Conservation (phyloP, 1,140 invertebrate genomes). For the Drosophila ogumai region DNA sequence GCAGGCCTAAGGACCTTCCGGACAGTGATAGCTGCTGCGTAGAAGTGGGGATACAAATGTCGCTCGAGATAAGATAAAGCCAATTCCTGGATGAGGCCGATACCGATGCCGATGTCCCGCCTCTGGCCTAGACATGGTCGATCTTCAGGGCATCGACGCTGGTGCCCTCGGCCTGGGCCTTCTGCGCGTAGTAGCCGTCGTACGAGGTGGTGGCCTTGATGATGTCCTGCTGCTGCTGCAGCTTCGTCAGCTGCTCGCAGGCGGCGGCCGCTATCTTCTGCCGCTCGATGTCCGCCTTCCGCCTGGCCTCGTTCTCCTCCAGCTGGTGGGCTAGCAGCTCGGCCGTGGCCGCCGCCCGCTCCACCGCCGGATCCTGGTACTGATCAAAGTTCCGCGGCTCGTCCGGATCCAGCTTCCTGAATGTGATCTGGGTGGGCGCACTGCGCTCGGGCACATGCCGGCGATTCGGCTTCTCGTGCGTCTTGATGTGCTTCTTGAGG, state of each 20-base stretch:
- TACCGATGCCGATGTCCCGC: neutral
- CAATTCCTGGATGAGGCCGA: slow-evolving; percentile 1
- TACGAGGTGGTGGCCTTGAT: slow-evolving; percentile 73
- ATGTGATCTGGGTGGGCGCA: slow-evolving; percentile 50
- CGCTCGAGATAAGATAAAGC: slow-evolving; percentile 6
- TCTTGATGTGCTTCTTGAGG: slow-evolving; percentile 80
- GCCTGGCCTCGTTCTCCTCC: slow-evolving; percentile 73
- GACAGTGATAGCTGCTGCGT: slow-evolving; percentile 25
- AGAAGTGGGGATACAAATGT: slow-evolving; percentile 32
- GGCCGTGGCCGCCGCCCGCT: slow-evolving; percentile 69
- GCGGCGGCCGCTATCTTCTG: slow-evolving; percentile 75
- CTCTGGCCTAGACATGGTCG: slow-evolving; percentile 61
- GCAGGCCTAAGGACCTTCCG: slow-evolving; percentile 21
- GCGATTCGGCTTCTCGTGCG: slow-evolving; percentile 71
- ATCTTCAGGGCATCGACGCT: slow-evolving; percentile 67
- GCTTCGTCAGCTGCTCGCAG: slow-evolving; percentile 69
- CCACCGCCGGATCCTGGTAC: slow-evolving; percentile 72
- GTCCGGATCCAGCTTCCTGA: slow-evolving; percentile 58
- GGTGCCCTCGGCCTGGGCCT: slow-evolving; percentile 70
- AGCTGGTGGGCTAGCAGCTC: slow-evolving; percentile 73
- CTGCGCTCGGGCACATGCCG: slow-evolving; percentile 62
- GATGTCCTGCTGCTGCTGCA: slow-evolving; percentile 72
- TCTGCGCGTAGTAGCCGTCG: slow-evolving; percentile 71
- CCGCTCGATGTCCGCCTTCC: slow-evolving; percentile 75
- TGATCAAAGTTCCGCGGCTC: slow-evolving; percentile 69